phyloP scores from a whole-genome alignment of 2,888 invertebrate species.

The Agriopis marginaria region DNA sequence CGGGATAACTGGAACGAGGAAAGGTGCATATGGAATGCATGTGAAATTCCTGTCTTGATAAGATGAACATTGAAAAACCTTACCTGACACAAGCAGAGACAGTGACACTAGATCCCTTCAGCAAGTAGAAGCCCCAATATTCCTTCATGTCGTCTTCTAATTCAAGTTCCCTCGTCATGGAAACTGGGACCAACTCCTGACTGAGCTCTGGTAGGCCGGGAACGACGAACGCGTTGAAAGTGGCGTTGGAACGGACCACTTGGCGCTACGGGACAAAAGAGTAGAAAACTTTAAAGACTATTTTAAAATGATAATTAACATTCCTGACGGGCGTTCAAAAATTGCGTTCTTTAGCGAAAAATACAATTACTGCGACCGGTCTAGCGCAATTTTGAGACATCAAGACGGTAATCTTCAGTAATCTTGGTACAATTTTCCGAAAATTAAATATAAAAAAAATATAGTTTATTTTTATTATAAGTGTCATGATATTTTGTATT shows the following conservation, averaged over 20 bases:
- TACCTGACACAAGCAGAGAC: conserved; percentile 92
- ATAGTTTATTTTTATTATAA: too few relatives aligned
- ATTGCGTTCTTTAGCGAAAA: too few relatives aligned
- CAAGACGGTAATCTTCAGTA: too few relatives aligned
- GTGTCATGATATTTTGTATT: too few relatives aligned
- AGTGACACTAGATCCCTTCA: conserved; percentile 90
- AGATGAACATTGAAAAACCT: neutral
- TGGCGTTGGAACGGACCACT: conserved; percentile 89
- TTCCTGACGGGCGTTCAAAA: too few relatives aligned
- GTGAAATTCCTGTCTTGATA: too few relatives aligned
- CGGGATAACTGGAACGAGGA: conserved; percentile 87
- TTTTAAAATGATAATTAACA: too few relatives aligned
- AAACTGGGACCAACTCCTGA: conserved; percentile 86
- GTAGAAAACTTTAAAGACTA: neutral
- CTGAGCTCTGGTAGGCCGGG: conserved; percentile 87
- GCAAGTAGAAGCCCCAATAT: conserved; percentile 93
- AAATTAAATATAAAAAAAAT: too few relatives aligned
- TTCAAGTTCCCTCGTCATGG: conserved; percentile 89
- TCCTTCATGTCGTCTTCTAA: conserved; percentile 93
- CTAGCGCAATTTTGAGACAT: too few relatives aligned
- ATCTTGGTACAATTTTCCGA: too few relatives aligned
- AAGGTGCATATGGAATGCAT: too few relatives aligned
- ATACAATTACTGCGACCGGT: too few relatives aligned
- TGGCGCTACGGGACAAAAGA: conserved; percentile 84
- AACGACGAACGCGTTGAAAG: conserved; percentile 91